Conservation (phyloP, 2,888 invertebrate genomes). For the Cancer borealis region DNA sequence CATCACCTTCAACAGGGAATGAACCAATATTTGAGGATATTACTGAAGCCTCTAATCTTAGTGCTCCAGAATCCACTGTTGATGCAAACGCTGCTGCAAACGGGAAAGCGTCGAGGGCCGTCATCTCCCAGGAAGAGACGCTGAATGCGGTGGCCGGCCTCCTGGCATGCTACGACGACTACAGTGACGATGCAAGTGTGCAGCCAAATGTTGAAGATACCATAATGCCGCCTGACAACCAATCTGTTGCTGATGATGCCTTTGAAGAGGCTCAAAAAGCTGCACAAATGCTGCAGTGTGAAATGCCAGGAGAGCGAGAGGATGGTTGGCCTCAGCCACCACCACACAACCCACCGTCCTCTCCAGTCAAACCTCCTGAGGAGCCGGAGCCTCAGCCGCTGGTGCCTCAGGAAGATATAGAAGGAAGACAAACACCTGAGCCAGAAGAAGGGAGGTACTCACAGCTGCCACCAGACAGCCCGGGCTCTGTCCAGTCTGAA, state of each 20-base stretch:
- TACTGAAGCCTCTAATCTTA: constrained; percentile 67
- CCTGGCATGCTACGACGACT: constrained; percentile 75
- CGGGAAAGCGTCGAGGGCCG: constrained; percentile 73
- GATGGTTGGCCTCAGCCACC: constrained; percentile 60
- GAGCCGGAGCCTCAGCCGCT: constrained; percentile 54
- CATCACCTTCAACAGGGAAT: constrained; percentile 51
- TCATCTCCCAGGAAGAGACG: constrained; percentile 77
- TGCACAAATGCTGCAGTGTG: constrained; percentile 77
- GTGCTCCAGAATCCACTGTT: constrained; percentile 69
- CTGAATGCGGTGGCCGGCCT: constrained; percentile 77
- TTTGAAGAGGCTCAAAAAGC: constrained; percentile 77
- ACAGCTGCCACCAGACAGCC: constrained; percentile 71
- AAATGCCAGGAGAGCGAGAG: constrained; percentile 76
- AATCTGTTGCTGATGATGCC: constrained; percentile 73
- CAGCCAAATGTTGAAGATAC: constrained; percentile 70
- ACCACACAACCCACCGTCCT: constrained; percentile 54
- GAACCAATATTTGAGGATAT: constrained; percentile 72
- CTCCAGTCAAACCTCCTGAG: constrained; percentile 51
- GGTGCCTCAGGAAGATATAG: constrained; percentile 43
- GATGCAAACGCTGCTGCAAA: constrained; percentile 55
- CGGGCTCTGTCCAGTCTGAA: constrained; percentile 77
- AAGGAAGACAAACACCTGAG: constrained; percentile 45
- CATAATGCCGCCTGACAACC: constrained; percentile 68
- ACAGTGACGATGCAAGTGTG: constrained; percentile 62
- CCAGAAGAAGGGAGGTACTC: constrained; percentile 54